Evolutionary conservation across 35 echinoderm and acorn worm genomes (phyloP), one percentile per base, ranked within the genome.

Genomic region (Ophiothrix spiculata): DNA sequence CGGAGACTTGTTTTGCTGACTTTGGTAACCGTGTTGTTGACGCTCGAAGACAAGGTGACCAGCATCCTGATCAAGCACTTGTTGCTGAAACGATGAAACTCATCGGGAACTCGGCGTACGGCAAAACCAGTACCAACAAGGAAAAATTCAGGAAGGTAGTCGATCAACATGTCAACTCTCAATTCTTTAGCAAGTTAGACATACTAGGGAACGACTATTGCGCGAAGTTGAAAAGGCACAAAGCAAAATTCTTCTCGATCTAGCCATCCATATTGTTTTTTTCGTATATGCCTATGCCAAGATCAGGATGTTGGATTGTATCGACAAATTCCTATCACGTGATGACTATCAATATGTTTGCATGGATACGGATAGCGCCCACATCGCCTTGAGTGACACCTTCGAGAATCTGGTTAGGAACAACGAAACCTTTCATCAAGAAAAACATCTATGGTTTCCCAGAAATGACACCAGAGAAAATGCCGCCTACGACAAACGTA

Each of bases 381-480:
- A 69, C 29, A 6, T 69, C 1, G 60, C 60, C 23, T 69, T 69
- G 29, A 25, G 16, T 69, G 60, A 28, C 25, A n/a, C n/a, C n/a
- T 69, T 69, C 25, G 60, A 69, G 3, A 6, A 10, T 25, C 60
- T 69, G 3, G 60, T 69, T 28, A 56, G 39, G 8, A 11, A 56
- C 4, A 63, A 83, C n/a, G 37, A 80, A 64, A 77, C 45, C 23
- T 78, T 36, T 19, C 2, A 64, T 3, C 40, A 39, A 21, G 90
- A 87, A 75, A 91, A 87, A 76, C 16, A 80, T 32, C 40, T 40
- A 13, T 91, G 77, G 84, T 86, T 91, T 42, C 90, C 84, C 17
- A 76, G 78, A n/a, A 81, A 56, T 10, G 90, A 91, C 38, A 87
- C 54, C 21, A 35, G 4, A 21, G 84, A 86, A 56, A 39, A 86